Base-by-base conservation (phyloP, 2,888 invertebrate genomes). In the Agriotes lineatus region DNA sequence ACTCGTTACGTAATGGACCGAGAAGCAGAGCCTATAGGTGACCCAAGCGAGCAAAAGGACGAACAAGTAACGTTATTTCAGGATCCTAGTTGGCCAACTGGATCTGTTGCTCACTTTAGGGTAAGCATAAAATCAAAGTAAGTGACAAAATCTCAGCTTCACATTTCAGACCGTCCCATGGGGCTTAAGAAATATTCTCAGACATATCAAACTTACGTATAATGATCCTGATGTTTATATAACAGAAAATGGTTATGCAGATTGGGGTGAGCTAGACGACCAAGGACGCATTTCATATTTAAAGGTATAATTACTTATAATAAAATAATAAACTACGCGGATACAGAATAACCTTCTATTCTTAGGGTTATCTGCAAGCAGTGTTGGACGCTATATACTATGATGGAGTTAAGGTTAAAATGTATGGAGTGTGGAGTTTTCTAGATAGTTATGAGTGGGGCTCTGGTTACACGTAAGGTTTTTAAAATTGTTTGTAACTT, bases 401-500 rank as follows among this genome's bases (percentile, higher is more conserved):
- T 70, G 87, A 87, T 72, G 82, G 82, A 5, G 85, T 86, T 67
- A 85, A 85, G 60, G 78, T 88, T 0, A 80, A 80, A 59, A 89
- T 87, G 0, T 90, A 88, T 79, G 86, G 87, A 10, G 88, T 87
- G 0, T 89, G 90, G 89, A 88, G 88, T 1, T 82, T 90, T 25
- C 84, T 90, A 84, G 90, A 90, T 76, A 89, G 88, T 76, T 88
- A 90, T 72, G 90, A 90, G 81, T 90, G 90, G 89, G 80, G 76
- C 1, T 79, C 79, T 30, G 88, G 88, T 22, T 48, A 48, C 19
- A 22, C 48, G 48, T 48, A 48, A 48, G 22, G 2, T 22, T 10
- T 14, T 9, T 45, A 18, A 14, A 2, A 45, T n/a, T n/a, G n/a
- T n/a, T n/a, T n/a, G n/a, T n/a, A n/a, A n/a, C n/a, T n/a, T n/a